Conservation (phyloP, 2,113 vertebrate species). For the Corythoichthys haematopterus region DNA sequence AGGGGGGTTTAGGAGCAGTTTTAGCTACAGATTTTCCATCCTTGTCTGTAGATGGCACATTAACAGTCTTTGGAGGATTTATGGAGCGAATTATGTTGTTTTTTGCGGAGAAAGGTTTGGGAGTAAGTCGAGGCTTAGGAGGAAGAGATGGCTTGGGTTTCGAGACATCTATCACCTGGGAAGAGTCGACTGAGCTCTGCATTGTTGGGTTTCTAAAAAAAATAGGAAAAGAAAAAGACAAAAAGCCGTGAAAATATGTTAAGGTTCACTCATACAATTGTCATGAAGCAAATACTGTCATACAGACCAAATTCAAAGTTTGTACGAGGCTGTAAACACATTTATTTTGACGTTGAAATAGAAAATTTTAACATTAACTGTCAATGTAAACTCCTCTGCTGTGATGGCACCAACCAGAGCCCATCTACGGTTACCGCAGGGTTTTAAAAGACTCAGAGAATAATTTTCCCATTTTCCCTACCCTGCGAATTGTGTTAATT, state of each 20-base stretch:
- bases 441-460: no score
- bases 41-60: background rate
- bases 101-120: conserved; percentile 68
- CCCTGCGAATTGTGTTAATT: no score
- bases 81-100: conserved; percentile 56
- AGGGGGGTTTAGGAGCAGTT: conserved; percentile 8
- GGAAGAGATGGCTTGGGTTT: conserved; percentile 50
- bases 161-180: conserved; percentile 12
- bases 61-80: conserved; percentile 33
- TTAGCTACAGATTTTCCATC: conserved; percentile 10
- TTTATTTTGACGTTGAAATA: no score
- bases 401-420: no score
- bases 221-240: conserved; percentile 9
- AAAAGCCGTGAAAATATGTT: background rate
- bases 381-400: no score
- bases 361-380: no score
- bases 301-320: no score
- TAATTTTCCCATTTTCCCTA: no score
- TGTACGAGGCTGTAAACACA: no score
- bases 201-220: conserved; percentile 43
- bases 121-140: conserved; percentile 60
- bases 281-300: background rate
- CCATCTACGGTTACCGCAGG: no score
- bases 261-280: background rate
- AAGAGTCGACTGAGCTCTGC: conserved; percentile 42